Evolutionary conservation across 2,797 vertebrate genomes (phyloP).

Genomic region (Coregonus ussuriensis): DNA sequence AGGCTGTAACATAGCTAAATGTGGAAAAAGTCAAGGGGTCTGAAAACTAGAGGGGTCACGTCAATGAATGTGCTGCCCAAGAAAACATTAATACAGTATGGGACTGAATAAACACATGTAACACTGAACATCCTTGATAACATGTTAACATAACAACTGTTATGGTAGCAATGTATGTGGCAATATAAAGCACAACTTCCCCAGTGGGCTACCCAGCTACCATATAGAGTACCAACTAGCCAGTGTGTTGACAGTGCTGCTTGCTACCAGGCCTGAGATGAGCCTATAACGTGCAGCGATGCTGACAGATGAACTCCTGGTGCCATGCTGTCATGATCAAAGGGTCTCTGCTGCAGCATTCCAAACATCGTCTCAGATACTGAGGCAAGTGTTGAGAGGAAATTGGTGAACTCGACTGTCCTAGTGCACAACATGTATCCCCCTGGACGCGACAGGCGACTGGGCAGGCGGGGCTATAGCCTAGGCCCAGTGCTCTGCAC

Average conservation of each 20-base stretch:
- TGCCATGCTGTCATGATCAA: slow-evolving; percentile 64
- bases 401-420: slow-evolving; percentile 62
- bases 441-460: slow-evolving; percentile 51
- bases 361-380: slow-evolving; percentile 34
- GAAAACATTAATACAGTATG: slow-evolving; percentile 12
- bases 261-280: slow-evolving; percentile 25
- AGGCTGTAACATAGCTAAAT: too few species aligned
- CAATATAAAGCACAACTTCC: not conserved
- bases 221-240: slow-evolving; percentile 10
- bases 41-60: slow-evolving; percentile 1
- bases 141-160: not conserved
- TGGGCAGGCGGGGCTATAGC: slow-evolving; percentile 35
- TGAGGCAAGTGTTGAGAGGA: slow-evolving; percentile 53
- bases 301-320: slow-evolving; percentile 47
- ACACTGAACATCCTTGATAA: not conserved
- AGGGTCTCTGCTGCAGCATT: slow-evolving; percentile 49
- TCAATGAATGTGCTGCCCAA: not conserved
- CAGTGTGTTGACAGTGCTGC: slow-evolving; percentile 14
- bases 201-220: slow-evolving; percentile 7
- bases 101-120: not conserved
- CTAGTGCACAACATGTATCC: slow-evolving; percentile 63
- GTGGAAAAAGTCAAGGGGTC: too few species aligned
- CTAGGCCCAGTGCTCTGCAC: slow-evolving; percentile 36
- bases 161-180: not conserved
- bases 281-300: slow-evolving; percentile 42